Evolutionary conservation across 2,888 invertebrate species (phyloP).

Genomic region (Dryobota labecula): DNA sequence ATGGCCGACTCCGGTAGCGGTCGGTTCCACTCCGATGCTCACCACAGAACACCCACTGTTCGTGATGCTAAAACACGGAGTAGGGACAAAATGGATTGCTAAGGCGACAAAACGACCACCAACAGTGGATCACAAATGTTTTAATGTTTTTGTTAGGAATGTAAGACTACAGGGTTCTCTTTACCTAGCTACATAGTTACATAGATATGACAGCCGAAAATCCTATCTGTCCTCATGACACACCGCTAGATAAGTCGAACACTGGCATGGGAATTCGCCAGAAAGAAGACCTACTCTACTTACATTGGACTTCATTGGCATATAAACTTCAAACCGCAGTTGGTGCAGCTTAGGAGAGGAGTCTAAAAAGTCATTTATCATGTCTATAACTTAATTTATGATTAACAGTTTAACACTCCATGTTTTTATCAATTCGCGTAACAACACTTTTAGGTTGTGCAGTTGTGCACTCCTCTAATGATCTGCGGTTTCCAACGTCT

Average conservation of each 20-base stretch:
- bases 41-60: slow-evolving; percentile 37
- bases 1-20: slow-evolving; percentile 50
- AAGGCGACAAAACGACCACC: background rate
- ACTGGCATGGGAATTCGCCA: background rate
- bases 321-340: background rate
- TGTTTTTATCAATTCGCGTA: slow-evolving; percentile 8
- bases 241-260: background rate
- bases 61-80: slow-evolving; percentile 18
- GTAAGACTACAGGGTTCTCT: too few relatives aligned
- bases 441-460: slow-evolving; percentile 5
- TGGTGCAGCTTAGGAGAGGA: background rate
- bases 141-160: background rate
- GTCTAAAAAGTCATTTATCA: background rate
- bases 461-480: slow-evolving; percentile 31
- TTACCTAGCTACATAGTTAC: background rate
- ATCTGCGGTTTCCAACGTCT: slow-evolving; percentile 43
- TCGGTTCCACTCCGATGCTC: slow-evolving; percentile 49
- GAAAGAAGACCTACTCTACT: background rate
- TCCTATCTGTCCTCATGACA: background rate
- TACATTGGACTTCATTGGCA: background rate
- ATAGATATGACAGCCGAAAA: background rate
- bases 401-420: slow-evolving; percentile 21
- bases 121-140: background rate
- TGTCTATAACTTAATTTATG: background rate
- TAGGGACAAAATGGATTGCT: slow-evolving; percentile 28